Evolutionary conservation across 2,888 invertebrate genomes (phyloP).

Genomic region (Drosophila nigricruria): DNA sequence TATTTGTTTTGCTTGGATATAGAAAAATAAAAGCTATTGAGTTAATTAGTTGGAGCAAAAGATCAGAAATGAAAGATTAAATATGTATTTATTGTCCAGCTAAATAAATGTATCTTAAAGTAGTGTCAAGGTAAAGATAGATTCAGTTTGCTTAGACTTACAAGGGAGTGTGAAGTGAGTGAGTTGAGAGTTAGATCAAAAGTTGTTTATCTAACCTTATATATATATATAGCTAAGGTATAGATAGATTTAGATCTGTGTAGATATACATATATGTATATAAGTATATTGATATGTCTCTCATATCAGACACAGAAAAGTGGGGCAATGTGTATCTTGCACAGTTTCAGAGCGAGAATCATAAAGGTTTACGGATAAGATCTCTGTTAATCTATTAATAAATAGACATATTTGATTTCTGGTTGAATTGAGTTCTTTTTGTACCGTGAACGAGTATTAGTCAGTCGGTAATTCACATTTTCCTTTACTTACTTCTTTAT

Average conservation of each 20-base stretch:
- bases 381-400: too few species aligned
- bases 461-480: neutral
- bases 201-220: too few species aligned
- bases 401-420: too few species aligned
- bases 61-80: neutral
- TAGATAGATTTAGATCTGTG: too few species aligned
- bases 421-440: too few species aligned
- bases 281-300: too few species aligned
- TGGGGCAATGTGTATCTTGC: too few species aligned
- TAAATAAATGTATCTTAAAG: neutral
- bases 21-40: neutral
- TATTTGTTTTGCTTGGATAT: neutral
- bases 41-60: constrained; percentile 5
- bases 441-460: neutral
- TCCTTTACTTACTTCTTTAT: neutral
- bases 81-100: neutral
- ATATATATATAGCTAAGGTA: too few species aligned
- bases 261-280: too few species aligned
- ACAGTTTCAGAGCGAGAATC: too few species aligned
- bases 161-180: neutral
- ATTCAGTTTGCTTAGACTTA: neutral
- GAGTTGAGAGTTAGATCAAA: neutral
- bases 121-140: neutral
- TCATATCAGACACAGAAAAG: too few species aligned
- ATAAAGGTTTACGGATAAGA: too few species aligned